Conservation (phyloP, 2,113 vertebrate species). For the Psammodynastes pulverulentus region DNA sequence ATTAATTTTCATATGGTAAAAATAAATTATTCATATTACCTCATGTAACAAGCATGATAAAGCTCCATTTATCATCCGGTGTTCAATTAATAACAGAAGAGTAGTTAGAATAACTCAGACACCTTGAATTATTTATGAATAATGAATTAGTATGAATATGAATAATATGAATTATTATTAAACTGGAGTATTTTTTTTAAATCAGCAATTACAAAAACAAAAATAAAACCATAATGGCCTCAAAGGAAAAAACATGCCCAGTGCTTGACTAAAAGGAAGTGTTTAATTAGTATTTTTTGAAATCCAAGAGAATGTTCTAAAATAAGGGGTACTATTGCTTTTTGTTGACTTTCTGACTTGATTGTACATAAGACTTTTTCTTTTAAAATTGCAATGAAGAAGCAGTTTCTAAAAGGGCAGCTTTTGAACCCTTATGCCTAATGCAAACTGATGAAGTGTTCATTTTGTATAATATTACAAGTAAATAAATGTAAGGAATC, state of each 20-base stretch:
- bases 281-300: not conserved
- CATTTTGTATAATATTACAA: not conserved
- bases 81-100: not conserved
- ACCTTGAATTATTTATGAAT: not conserved
- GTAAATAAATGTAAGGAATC: not conserved
- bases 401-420: too few relatives aligned
- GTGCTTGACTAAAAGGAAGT: not conserved
- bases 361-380: not conserved
- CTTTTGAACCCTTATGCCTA: not conserved
- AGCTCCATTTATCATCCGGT: not conserved
- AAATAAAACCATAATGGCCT: not conserved
- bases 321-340: not conserved
- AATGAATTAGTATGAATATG: not conserved
- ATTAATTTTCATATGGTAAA: not conserved
- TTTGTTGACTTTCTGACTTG: not conserved
- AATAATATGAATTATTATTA: not conserved
- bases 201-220: not conserved
- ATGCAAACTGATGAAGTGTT: not conserved
- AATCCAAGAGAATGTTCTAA: not conserved
- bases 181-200: not conserved
- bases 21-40: not conserved
- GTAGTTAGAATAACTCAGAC: not conserved
- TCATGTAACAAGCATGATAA: not conserved
- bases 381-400: not conserved
- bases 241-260: not conserved